Base-by-base conservation (phyloP, 2,797 vertebrate genomes). In the Microctenopoma steveboyesi region DNA sequence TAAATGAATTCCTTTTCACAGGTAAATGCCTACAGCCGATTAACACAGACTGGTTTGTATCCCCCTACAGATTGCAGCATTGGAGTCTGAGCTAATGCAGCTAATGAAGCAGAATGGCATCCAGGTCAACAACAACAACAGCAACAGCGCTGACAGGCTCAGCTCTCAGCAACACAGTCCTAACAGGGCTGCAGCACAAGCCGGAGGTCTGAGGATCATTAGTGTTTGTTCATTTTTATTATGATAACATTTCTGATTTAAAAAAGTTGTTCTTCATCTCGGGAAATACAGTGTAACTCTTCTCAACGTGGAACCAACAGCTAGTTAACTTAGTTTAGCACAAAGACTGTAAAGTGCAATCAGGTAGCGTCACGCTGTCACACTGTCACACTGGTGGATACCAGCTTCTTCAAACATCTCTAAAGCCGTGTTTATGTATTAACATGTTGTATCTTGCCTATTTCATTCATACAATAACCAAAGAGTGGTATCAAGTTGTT, bases 101-200 rank as follows among this genome's bases (percentile, higher is more conserved):
- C 93, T 99, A 72, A 95, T 99, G 93, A 98, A 98, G 86, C 96
- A 97, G 89, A 98, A 97, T 0, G 96, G 96, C 61, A 96, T 96
- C 86, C 98, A 99, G 82, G 95, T 97, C 64, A 99, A 99, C 91
- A 99, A 98, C 73, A 99, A 98, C 91, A 99, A 95, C 91, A 99
- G 96, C 83, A 97, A 96, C 95, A 83, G 83, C 5, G 73, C 88
- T 0, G 91, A 91, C 75, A 88, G 81, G 72, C 77, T 75, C 58
- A 46, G 54, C 9, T 43, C 78, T 58, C 88, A 75, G 82, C 86
- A 85, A 55, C 64, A 82, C 35, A 85, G 80, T 56, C 79, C 83
- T 0, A 72, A 10, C 49, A 77, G 47, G 53, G 78, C 79, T 18
- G 62, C 80, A 56, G 58, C 72, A 2, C 80, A 56, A 64, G 61